Base-by-base conservation (phyloP, 2,113 vertebrate species). In the Leptodactylus fuscus region DNA sequence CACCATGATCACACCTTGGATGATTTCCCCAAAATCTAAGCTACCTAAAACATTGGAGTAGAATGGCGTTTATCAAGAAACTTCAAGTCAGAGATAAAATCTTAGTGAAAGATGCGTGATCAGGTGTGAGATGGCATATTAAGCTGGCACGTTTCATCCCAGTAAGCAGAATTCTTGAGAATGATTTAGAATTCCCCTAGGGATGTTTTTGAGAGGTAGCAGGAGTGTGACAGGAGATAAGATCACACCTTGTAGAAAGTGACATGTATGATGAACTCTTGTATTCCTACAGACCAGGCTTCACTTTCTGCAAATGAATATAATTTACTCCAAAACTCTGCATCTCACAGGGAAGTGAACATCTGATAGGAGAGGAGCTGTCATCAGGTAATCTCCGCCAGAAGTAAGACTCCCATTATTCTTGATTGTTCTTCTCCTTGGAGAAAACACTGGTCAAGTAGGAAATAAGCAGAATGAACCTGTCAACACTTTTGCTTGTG, bases 391-490 rank as follows among this genome's bases (percentile, higher is more conserved):
- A 85, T 85, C 58, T 85, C 83, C 69, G 32, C 55, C 41, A 69
- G 34, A 78, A 69, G 60, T 65, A 44, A 48, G 27, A 44, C 38
- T 84, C 53, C 55, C 73, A 84, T 84, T 84, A 77, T 65, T 67
- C 27, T 16, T 24, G 71, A 85, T 51, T 85, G 41, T 41, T 85
- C 74, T 70, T 53, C 62, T 85, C 75, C 83, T 69, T 51, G 46
- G 83, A 73, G 80, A 74, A 41, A 69, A 51, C 58, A 41, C 36
- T 69, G 83, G 83, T 78, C 83, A 85, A 85, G 74, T 69, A 49
- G 44, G 46, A 67, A 85, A 78, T 53, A 60, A 85, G 53, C 36
- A 74, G 69, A 85, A 85, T 76, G 82, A 85, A 79, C 83, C 75
- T 85, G 74, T 79, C 83, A 85, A 69, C 83, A 78, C 74, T 20